Evolutionary conservation across 1,140 invertebrate genomes (phyloP).

Genomic region (Drosophila oshimai): DNA sequence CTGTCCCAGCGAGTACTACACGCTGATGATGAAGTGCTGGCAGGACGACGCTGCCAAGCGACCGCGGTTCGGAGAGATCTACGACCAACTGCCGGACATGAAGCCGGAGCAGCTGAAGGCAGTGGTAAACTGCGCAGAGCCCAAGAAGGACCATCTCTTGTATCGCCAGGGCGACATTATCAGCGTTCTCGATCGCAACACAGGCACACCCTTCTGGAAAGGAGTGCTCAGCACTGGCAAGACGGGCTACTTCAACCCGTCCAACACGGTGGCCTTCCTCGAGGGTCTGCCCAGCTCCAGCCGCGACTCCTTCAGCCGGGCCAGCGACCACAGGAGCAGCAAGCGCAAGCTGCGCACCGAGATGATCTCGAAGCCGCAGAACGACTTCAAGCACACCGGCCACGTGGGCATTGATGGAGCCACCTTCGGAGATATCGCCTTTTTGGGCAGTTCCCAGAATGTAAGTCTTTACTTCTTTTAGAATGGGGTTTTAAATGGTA

Average conservation of each 20-base stretch:
- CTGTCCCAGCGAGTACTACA: constrained; percentile 96
- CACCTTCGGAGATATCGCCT: constrained; percentile 97
- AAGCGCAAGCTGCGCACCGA: constrained; percentile 90
- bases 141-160: constrained; percentile 87
- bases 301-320: constrained; percentile 76
- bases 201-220: constrained; percentile 88
- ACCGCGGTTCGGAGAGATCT: constrained; percentile 95
- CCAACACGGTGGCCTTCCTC: constrained; percentile 93
- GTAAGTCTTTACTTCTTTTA: no score
- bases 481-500: no score
- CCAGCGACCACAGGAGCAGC: constrained; percentile 82
- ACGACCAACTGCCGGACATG: constrained; percentile 90
- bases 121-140: constrained; percentile 76
- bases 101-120: constrained; percentile 96
- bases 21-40: constrained; percentile 98
- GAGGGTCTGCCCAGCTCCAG: constrained; percentile 88
- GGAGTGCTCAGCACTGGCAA: constrained; percentile 93
- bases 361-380: constrained; percentile 98
- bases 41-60: constrained; percentile 94
- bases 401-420: constrained; percentile 98
- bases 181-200: constrained; percentile 94
- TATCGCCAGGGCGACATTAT: constrained; percentile 96
- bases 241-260: constrained; percentile 94
- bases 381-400: constrained; percentile 97
- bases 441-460: constrained; percentile 85